Base-by-base conservation (phyloP, 2,888 invertebrate genomes). In the Pterostichus madidus region DNA sequence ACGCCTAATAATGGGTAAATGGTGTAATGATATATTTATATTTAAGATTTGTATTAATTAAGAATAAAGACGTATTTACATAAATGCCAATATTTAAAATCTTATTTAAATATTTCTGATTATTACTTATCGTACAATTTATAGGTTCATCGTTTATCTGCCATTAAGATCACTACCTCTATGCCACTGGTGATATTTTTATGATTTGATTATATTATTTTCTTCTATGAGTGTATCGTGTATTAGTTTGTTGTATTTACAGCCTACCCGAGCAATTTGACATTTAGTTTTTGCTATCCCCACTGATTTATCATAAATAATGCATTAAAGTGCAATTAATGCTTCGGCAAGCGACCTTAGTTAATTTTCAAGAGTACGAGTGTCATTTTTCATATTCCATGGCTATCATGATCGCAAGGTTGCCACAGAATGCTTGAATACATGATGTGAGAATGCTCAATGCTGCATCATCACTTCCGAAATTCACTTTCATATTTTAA, bases 281-380 rank as follows among this genome's bases (percentile, higher is more conserved):
- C 80, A 80, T 80, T 80, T 80, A 80, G 39, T 80, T 80, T 80
- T 71, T 80, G n/a, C 46, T 80, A 73, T 80, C 73, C 71, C 59
- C 73, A 80, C 73, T 80, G 56, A 73, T 80, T 39, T 80, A 80
- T 80, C 80, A 80, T 80, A 80, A 80, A 80, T 80, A 80, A 80
- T 80, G 80, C 80, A 80, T 80, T 80, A 80, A 53, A 80, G 53
- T 80, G 73, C 73, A 80, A 80, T 71, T 73, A 80, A 73, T 80
- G 80, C 80, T 73, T 73, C 44, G 71, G 71, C 46, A 31, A 71
- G 56, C 71, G 80, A 49, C 80, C 80, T 71, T 80, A 73, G 53
- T 56, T 78, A 35, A 80, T 73, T 80, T 80, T 80, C 80, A 80
- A 80, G 80, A 44, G 80, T 80, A 73, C 80, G 71, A 39, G 53